Percentiles rank a stretch among this genome's conserved stretches.
Conservation (phyloP, 2,797 vertebrate genomes). For the Catostomus latipinnis region DNA sequence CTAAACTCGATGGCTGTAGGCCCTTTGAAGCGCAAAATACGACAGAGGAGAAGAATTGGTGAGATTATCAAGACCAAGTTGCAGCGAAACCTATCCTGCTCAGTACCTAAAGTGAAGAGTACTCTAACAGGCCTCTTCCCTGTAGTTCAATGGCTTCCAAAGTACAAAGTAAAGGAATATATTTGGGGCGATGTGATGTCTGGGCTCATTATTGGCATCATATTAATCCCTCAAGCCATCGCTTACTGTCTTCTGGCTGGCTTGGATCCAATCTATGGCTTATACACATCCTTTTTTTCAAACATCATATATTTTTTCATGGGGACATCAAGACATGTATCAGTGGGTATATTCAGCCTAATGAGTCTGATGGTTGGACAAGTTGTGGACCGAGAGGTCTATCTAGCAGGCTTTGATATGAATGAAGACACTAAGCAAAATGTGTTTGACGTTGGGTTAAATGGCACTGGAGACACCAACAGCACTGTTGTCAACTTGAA, state of each 20-base stretch:
- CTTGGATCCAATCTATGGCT: slow-evolving; percentile 90
- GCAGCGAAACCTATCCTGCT: slow-evolving; percentile 76
- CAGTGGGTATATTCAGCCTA: slow-evolving; percentile 96
- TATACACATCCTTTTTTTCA: slow-evolving; percentile 96
- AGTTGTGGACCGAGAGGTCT: slow-evolving; percentile 91
- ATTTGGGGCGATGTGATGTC: slow-evolving; percentile 92
- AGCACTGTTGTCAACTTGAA: slow-evolving; percentile 66
- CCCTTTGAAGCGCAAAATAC: slow-evolving; percentile 79
- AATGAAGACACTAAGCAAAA: slow-evolving; percentile 74
- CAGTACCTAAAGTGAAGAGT: slow-evolving; percentile 71
- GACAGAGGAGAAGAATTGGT: slow-evolving; percentile 59
- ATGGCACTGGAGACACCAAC: slow-evolving; percentile 69
- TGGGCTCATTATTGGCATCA: slow-evolving; percentile 92
- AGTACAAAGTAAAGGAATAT: slow-evolving; percentile 86
- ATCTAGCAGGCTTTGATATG: slow-evolving; percentile 89
- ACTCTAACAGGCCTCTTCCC: slow-evolving; percentile 85
- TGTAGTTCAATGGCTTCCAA: slow-evolving; percentile 87
- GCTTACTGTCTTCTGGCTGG: slow-evolving; percentile 95
- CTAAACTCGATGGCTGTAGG: slow-evolving; percentile 47
- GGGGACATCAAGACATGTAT: slow-evolving; percentile 94
- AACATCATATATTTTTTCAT: slow-evolving; percentile 97
- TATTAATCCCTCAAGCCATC: slow-evolving; percentile 96
- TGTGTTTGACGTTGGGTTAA: slow-evolving; percentile 60
- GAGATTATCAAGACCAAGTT: slow-evolving; percentile 80
- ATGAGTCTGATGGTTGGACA: slow-evolving; percentile 97